Base-by-base conservation (phyloP, 1,140 invertebrate genomes). In the Leptopilina boulardi region DNA sequence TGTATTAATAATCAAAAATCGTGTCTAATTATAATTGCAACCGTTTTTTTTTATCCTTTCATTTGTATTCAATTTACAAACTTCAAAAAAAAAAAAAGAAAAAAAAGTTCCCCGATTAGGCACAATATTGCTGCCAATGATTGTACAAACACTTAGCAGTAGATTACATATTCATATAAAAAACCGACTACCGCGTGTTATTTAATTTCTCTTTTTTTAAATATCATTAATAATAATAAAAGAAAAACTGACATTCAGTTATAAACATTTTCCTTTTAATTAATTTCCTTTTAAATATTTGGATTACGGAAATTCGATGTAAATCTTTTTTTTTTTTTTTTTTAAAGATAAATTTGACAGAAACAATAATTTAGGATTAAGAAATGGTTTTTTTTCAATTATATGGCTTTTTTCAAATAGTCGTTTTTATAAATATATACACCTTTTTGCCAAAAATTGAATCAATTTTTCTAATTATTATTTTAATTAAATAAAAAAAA, bases 1-100 rank as follows among this genome's bases (percentile, higher is more conserved):
- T 19, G n/a, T 18, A 54, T 18, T 66, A 66, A 66, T 26, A 26
- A 18, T 26, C 5, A 59, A 59, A 59, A 59, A 59, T 23, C 56
- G 56, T 66, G 56, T 66, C 56, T 66, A 66, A 66, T 66, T 30
- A 66, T 30, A 51, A 51, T 51, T 66, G 56, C 56, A 66, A 30
- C 13, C 15, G 15, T 18, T 51, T 8, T n/a, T 18, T 51, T 51
- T 51, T 3, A 51, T n/a, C 13, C n/a, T 51, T 18, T 18, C 3
- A 51, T 18, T n/a, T 18, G 3, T 30, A 13, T 30, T 59, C 19
- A 23, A 59, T 21, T 59, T 59, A 23, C 54, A 15, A 23, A 59
- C 51, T 23, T 10, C 19, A 59, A 56, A 18, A 18, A 26, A 2
- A 11, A 26, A 66, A 15, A 23, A 15, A 66, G 26, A 23, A 13